These are phyloP conservation scores for Parthenolecanium corni DNA, from an alignment of 2,888 invertebrate genomes.

Conservation along the genomic window DNA sequence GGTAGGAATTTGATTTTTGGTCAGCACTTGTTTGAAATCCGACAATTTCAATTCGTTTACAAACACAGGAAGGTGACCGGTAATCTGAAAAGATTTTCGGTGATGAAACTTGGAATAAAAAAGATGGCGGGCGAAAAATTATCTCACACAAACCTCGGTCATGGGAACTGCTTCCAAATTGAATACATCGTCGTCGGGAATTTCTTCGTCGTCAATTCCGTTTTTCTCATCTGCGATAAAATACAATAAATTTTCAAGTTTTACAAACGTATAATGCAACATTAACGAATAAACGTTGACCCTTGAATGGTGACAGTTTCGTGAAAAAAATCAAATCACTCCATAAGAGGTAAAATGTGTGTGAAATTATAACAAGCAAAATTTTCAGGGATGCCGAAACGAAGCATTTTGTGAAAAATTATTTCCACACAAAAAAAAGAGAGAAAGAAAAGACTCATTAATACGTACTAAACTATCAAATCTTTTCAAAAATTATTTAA, in stretches of 20 bases:
- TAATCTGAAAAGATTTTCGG: constrained; percentile 13
- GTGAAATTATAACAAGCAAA: too few species aligned
- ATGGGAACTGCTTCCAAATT: constrained; percentile 39
- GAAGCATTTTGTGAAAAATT: too few species aligned
- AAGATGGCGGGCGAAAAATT: neutral
- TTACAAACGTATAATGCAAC: neutral
- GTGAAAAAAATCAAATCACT: too few species aligned
- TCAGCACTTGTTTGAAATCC: constrained; percentile 72
- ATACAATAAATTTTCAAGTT: neutral
- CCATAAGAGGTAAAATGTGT: too few species aligned
- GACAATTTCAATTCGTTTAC: constrained; percentile 87
- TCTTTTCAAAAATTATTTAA: too few species aligned
- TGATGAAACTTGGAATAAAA: too few species aligned
- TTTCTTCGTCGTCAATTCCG: constrained; percentile 1
- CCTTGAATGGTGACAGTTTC: neutral
- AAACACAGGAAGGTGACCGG: constrained; percentile 67
- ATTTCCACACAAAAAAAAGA: too few species aligned
- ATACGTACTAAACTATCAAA: too few species aligned
- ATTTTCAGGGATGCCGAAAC: too few species aligned
- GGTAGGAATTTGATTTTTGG: constrained; percentile 57
- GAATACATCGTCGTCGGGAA: constrained; percentile 12
- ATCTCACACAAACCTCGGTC: constrained; percentile 40
- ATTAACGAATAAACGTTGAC: neutral
- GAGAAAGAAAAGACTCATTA: too few species aligned
- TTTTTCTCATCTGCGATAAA: neutral